Percentiles rank a stretch among this genome's conserved stretches.
These are phyloP conservation scores for Steinernema feltiae DNA, from an alignment of 1,140 invertebrate species.

Conservation along the genomic window DNA sequence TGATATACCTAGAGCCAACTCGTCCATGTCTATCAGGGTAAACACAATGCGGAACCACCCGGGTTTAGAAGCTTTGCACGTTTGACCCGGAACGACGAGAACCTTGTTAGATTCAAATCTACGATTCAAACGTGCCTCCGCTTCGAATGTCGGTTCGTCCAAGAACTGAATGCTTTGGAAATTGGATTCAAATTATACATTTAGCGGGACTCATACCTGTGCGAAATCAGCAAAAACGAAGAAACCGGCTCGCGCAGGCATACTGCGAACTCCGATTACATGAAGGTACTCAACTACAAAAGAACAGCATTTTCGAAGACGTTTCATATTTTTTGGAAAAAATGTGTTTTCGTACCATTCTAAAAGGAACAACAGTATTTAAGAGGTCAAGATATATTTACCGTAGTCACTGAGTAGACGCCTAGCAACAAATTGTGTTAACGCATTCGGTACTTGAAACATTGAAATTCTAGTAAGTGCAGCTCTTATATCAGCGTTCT, in stretches of 20 bases:
- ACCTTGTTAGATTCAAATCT: background rate
- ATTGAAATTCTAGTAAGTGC: background rate
- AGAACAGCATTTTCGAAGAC: background rate
- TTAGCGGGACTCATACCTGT: background rate
- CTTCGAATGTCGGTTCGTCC: background rate
- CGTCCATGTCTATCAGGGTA: background rate
- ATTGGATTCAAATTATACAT: background rate
- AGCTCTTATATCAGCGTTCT: background rate
- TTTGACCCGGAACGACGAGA: background rate
- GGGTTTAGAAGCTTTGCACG: background rate
- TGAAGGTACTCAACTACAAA: background rate
- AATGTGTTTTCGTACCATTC: background rate
- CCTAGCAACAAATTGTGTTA: background rate
- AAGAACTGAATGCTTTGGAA: background rate
- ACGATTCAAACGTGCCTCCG: background rate
- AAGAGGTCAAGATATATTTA: background rate
- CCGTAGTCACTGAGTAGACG: background rate
- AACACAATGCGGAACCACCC: constrained; percentile 2
- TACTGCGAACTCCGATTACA: background rate
- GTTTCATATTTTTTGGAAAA: background rate
- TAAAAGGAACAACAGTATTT: background rate
- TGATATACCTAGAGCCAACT: background rate
- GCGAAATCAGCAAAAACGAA: background rate
- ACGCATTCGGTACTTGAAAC: background rate
- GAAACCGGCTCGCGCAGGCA: background rate